Conservation (phyloP, 2,888 invertebrate genomes). For the Tipula lateralis region DNA sequence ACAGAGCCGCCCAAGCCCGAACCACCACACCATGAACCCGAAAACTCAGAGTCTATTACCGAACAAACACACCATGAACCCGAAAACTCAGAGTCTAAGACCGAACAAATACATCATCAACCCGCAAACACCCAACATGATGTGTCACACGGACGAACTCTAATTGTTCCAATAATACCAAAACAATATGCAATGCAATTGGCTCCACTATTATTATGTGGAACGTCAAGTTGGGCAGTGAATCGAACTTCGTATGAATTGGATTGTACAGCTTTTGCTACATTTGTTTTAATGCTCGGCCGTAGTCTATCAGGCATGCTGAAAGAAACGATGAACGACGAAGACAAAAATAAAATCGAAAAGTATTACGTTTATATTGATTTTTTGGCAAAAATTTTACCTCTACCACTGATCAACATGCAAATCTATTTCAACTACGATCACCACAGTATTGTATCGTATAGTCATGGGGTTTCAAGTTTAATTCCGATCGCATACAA, state of each 20-base stretch:
- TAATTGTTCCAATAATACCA: not conserved
- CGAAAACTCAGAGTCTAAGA: no score
- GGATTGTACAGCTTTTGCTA: slow-evolving; percentile 33
- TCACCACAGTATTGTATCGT: not conserved
- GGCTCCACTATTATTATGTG: slow-evolving; percentile 36
- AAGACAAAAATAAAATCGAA: not conserved
- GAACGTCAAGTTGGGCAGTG: slow-evolving; percentile 37
- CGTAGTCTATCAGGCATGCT: slow-evolving; percentile 36
- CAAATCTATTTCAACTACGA: slow-evolving; percentile 25
- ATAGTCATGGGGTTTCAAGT: not conserved
- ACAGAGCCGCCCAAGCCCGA: no score
- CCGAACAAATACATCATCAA: no score
- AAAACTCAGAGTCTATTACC: no score
- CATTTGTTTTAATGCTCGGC: slow-evolving; percentile 36
- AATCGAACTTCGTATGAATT: slow-evolving; percentile 27
- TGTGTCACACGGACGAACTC: no score
- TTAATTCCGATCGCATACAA: not conserved
- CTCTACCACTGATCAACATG: slow-evolving; percentile 26
- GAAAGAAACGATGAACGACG: slow-evolving; percentile 33
- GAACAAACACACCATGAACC: no score
- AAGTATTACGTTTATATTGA: not conserved
- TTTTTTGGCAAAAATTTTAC: not conserved
- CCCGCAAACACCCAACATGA: not conserved
- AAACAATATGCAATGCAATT: slow-evolving; percentile 33
- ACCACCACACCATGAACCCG: no score